phyloP scores from a whole-genome alignment of 2,888 invertebrate genomes.

The Helleia helle region DNA sequence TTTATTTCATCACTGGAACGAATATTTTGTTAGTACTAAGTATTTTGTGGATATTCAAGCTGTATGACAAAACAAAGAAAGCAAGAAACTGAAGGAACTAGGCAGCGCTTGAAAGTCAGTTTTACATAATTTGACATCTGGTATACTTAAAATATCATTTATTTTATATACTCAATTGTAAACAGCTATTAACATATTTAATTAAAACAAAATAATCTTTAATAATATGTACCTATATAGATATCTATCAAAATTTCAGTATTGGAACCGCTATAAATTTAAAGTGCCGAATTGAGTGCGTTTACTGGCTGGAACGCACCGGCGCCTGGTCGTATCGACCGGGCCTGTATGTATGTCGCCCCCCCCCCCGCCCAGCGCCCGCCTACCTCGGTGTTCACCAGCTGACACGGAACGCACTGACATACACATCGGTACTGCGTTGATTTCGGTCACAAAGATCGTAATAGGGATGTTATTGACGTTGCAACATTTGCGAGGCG shows the following conservation, averaged over 20 bases:
- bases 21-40: too few relatives aligned
- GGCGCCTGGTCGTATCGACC: slow-evolving; percentile 62
- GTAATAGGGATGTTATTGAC: slow-evolving; percentile 16
- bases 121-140: too few relatives aligned
- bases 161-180: too few relatives aligned
- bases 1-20: too few relatives aligned
- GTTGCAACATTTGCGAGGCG: slow-evolving; percentile 10
- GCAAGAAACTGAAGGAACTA: too few relatives aligned
- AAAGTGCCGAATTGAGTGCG: slow-evolving; percentile 13
- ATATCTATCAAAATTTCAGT: not conserved
- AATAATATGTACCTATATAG: not conserved
- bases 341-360: slow-evolving; percentile 55
- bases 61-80: too few relatives aligned
- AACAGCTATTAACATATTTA: too few relatives aligned
- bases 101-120: too few relatives aligned
- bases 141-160: too few relatives aligned
- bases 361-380: slow-evolving; percentile 25
- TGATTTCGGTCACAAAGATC: slow-evolving; percentile 9
- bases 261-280: slow-evolving; percentile 6
- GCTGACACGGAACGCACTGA: slow-evolving; percentile 22
- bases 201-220: too few relatives aligned
- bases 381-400: slow-evolving; percentile 14
- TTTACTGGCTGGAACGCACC: slow-evolving; percentile 44
- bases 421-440: slow-evolving; percentile 6
- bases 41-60: too few relatives aligned